Evolutionary conservation across 2,797 vertebrate genomes (phyloP).

Genomic region (Rhodeus uyekii): DNA sequence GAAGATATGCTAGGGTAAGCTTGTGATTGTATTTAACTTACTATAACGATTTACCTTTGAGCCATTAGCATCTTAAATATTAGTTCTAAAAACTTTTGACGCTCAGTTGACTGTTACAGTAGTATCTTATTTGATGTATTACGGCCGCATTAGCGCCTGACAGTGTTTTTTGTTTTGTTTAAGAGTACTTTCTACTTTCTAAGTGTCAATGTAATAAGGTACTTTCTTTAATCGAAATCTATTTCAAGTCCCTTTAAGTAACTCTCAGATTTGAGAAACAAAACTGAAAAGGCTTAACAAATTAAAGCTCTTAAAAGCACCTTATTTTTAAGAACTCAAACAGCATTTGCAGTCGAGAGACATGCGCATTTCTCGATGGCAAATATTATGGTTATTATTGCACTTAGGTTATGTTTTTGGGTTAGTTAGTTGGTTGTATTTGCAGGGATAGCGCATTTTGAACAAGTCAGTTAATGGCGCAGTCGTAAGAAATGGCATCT

Average conservation of each 20-base stretch:
- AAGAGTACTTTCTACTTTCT: background rate
- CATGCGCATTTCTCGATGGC: slow-evolving; percentile 68
- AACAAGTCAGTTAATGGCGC: slow-evolving; percentile 19
- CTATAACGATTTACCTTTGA: slow-evolving; percentile 54
- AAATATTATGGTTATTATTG: slow-evolving; percentile 65
- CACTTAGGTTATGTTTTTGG: slow-evolving; percentile 61
- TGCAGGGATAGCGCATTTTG: slow-evolving; percentile 68
- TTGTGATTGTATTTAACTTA: slow-evolving; percentile 51
- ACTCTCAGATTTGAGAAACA: slow-evolving; percentile 64
- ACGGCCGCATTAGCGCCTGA: background rate
- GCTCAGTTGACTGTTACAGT: slow-evolving; percentile 36
- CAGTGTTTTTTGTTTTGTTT: slow-evolving; percentile 9
- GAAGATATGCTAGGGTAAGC: slow-evolving; percentile 51
- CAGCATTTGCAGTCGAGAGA: slow-evolving; percentile 70
- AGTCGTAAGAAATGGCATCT: slow-evolving; percentile 28
- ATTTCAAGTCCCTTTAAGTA: slow-evolving; percentile 61
- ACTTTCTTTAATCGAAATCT: slow-evolving; percentile 63
- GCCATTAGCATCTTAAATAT: slow-evolving; percentile 43
- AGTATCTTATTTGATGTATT: slow-evolving; percentile 13
- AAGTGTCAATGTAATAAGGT: slow-evolving; percentile 41
- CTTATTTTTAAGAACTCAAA: slow-evolving; percentile 71
- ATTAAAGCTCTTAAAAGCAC: slow-evolving; percentile 75
- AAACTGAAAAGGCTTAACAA: slow-evolving; percentile 75
- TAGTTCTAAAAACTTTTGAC: slow-evolving; percentile 28
- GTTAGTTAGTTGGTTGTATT: slow-evolving; percentile 63